Evolutionary conservation across 2,113 vertebrate genomes (phyloP), one percentile per base, ranked within the genome.

Genomic region (Balaenoptera acutorostrata): DNA sequence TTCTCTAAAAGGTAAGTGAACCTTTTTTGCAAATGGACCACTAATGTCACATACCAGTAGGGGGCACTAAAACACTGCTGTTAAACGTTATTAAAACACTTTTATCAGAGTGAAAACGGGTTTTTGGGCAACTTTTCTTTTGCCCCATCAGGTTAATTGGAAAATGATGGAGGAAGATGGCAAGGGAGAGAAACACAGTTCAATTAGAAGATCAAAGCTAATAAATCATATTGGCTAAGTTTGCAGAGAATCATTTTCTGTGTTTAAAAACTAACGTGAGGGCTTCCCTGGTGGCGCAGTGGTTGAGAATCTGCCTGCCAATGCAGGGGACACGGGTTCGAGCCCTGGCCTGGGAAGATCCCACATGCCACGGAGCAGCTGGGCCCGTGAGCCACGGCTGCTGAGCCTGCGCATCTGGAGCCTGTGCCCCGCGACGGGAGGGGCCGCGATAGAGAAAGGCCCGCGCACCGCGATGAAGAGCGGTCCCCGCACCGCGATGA

Each of bases 51-150:
- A 3, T 6, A n/a, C 88, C 97, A 96, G 72, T 75, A 97, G 97
- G 59, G 92, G 95, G 90, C 92, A 78, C 61, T 63, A 90, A 59
- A 96, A 80, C 90, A 96, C 61, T n/a, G 36, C 66, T 95, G 88
- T 96, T 97, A 83, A 88, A 93, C 11, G 1, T 82, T 68, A 63
- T 20, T 36, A 15, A 85, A 29, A 1, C 18, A 31, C 23, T 57
- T 92, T 39, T 2, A 66, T 63, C 6, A 18, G 3, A 12, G 46
- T 9, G 21, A 55, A 72, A 49, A 44, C n/a, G 5, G 17, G 39
- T 1, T 77, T 93, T 33, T 2, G 12, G 36, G 27, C 21, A 78
- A 66, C 11, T 81, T 85, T 74, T 90, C 10, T 90, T 57, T 94
- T 80, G 21, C 36, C n/a, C 33, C 61, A 95, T 52, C 17, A 8